phyloP scores from a whole-genome alignment of 1,140 invertebrate genomes.

The Halictus rubicundus region DNA sequence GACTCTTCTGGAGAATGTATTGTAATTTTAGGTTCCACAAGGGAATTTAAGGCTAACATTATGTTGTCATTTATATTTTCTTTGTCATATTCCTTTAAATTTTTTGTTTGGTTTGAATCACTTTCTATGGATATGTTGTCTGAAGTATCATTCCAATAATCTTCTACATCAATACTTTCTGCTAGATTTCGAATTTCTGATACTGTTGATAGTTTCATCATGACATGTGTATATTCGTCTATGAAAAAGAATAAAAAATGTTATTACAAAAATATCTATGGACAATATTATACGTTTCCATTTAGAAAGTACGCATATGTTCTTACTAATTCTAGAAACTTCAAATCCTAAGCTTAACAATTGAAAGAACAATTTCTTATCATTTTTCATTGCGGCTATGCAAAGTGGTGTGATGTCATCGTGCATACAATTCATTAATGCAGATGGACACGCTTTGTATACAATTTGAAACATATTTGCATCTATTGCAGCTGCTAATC shows the following conservation, averaged over 20 bases:
- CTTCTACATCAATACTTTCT: conserved; percentile 59
- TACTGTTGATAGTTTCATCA: conserved; percentile 70
- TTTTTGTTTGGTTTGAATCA: conserved; percentile 9
- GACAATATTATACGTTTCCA: background rate
- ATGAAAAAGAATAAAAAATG: conserved; percentile 24
- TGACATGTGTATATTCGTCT: conserved; percentile 75
- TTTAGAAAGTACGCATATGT: conserved; percentile 7
- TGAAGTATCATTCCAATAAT: conserved; percentile 72
- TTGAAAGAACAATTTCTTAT: conserved; percentile 70
- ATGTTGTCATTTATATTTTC: conserved; percentile 4
- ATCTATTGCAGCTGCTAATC: conserved; percentile 71
- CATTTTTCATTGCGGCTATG: conserved; percentile 75
- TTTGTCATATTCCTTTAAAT: background rate
- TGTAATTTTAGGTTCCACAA: background rate
- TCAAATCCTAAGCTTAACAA: conserved; percentile 68
- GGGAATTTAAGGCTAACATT: background rate
- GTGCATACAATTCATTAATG: conserved; percentile 60
- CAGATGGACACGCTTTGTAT: conserved; percentile 66
- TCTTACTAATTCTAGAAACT: conserved; percentile 65
- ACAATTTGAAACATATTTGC: conserved; percentile 71
- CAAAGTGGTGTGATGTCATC: conserved; percentile 76
- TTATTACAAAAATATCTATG: conserved; percentile 2
- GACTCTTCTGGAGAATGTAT: background rate
- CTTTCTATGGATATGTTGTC: conserved; percentile 62
- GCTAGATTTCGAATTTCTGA: conserved; percentile 68